phyloP scores from a whole-genome alignment of 2,113 vertebrate genomes.

The Agapornis roseicollis region DNA sequence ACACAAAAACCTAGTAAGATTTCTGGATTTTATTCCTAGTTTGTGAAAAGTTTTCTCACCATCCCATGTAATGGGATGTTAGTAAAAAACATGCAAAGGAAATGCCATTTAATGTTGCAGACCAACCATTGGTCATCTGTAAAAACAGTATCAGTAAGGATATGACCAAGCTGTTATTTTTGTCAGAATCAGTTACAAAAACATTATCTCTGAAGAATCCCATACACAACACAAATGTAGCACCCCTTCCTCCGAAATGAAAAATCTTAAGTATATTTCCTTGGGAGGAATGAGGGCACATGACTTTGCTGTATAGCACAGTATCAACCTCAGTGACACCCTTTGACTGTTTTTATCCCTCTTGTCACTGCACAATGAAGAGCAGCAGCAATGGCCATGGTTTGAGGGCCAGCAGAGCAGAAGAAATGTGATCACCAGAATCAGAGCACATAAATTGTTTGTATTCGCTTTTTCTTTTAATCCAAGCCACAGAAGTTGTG shows the following conservation, averaged over 20 bases:
- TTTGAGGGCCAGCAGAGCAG: not conserved
- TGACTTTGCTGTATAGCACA: not conserved
- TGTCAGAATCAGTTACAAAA: not conserved
- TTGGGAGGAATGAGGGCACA: not conserved
- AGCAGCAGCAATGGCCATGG: not conserved
- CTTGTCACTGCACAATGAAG: not conserved
- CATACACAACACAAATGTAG: not conserved
- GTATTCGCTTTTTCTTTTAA: not conserved
- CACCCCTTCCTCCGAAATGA: not conserved
- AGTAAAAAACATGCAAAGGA: not conserved
- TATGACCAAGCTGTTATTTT: not conserved
- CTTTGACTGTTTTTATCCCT: not conserved
- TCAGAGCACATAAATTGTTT: not conserved
- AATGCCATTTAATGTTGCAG: not conserved
- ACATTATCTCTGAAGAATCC: not conserved
- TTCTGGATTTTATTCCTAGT: not conserved
- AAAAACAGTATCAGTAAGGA: not conserved
- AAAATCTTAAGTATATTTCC: not conserved
- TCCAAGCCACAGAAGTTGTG: not conserved
- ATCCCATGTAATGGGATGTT: not conserved
- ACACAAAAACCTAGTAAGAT: not conserved
- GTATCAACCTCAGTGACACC: not conserved
- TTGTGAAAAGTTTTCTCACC: not conserved
- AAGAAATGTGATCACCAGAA: not conserved
- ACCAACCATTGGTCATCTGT: not conserved